These are phyloP conservation scores for Dryoscopus gambensis DNA, from an alignment of 2,113 vertebrate genomes.

Conservation along the genomic window DNA sequence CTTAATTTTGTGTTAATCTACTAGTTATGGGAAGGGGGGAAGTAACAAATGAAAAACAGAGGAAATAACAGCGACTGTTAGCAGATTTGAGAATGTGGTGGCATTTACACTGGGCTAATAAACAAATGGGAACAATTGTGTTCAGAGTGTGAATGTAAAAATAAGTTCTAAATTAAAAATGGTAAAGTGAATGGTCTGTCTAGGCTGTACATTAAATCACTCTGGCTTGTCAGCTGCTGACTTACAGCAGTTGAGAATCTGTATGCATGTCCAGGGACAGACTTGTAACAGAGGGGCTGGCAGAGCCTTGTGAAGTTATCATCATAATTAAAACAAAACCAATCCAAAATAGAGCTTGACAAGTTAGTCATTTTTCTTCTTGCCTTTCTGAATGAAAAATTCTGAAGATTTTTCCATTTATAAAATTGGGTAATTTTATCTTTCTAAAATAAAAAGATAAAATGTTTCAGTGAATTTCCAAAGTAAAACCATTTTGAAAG, in stretches of 20 bases:
- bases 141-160: neutral
- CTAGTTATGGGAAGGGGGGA: neutral
- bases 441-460: neutral
- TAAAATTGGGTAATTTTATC: neutral
- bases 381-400: neutral
- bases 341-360: neutral
- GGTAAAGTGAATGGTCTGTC: neutral
- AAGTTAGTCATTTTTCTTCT: neutral
- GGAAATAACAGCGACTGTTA: rapidly evolving
- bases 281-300: neutral
- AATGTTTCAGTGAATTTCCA: neutral
- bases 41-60: neutral
- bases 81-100: neutral
- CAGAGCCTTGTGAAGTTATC: neutral
- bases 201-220: neutral
- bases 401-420: neutral
- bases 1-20: neutral
- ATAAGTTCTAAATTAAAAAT: neutral
- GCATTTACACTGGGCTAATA: neutral
- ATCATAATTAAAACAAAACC: neutral
- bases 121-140: neutral
- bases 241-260: neutral
- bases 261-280: neutral
- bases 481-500: neutral
- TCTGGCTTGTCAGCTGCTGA: neutral